Percentiles rank a stretch among this genome's conserved stretches.
Evolutionary conservation across 2,888 invertebrate genomes (phyloP).

Genomic region (Charanyca ferruginea): DNA sequence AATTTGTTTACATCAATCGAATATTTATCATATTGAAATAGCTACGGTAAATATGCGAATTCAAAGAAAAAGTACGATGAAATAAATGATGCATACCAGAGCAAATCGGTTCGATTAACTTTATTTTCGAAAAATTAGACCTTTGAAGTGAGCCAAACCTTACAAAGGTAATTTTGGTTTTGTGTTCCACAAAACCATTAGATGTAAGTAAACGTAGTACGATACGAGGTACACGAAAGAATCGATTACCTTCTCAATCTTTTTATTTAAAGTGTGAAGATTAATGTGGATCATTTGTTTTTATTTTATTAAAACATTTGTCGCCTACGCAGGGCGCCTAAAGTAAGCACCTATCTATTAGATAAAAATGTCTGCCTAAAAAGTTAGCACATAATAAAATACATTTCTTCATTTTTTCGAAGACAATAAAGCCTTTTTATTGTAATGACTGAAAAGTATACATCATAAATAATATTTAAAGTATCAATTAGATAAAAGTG

Average conservation of each 20-base stretch:
- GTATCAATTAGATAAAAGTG: slow-evolving; percentile 21
- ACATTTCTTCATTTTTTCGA: slow-evolving; percentile 10
- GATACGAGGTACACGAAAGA: slow-evolving; percentile 28
- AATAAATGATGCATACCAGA: slow-evolving; percentile 40
- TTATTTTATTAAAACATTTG: slow-evolving; percentile 33
- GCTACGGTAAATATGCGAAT: slow-evolving; percentile 30
- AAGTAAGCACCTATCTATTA: slow-evolving; percentile 15
- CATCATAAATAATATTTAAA: slow-evolving; percentile 9
- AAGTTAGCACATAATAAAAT: slow-evolving; percentile 18
- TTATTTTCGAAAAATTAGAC: slow-evolving; percentile 47
- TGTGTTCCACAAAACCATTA: slow-evolving; percentile 30
- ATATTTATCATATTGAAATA: slow-evolving; percentile 41
- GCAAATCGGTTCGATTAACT: slow-evolving; percentile 59
- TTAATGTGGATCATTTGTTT: slow-evolving; percentile 19
- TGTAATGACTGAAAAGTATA: not conserved
- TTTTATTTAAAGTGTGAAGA: slow-evolving; percentile 18
- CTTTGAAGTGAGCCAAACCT: slow-evolving; percentile 45
- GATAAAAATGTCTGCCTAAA: slow-evolving; percentile 15
- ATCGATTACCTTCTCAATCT: slow-evolving; percentile 13
- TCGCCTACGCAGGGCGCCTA: slow-evolving; percentile 15
- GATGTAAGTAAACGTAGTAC: not conserved
- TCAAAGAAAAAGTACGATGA: slow-evolving; percentile 23
- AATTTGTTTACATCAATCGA: slow-evolving; percentile 36
- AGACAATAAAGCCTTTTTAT: slow-evolving; percentile 22
- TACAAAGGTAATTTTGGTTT: slow-evolving; percentile 34